Base-by-base conservation (phyloP, 2,113 vertebrate genomes). In the Lonchura striata region DNA sequence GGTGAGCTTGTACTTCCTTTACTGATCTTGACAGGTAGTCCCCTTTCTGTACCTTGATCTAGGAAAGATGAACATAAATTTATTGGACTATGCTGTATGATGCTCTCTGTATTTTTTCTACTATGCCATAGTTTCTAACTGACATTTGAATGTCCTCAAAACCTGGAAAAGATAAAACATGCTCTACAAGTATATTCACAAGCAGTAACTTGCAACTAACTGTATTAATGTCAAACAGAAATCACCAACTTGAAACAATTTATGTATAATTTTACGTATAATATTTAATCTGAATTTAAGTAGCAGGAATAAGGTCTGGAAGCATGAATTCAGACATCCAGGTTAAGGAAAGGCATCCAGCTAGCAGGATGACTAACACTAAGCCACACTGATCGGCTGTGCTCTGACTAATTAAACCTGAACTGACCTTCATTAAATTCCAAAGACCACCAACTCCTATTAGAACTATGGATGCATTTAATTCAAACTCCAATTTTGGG, bases 41-140 rank as follows among this genome's bases (percentile, higher is more conserved):
- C 47, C 86, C 90, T 91, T 97, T 98, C 82, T 97, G 96, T 35
- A 95, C 35, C 70, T 97, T 98, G 82, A 96, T 96, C 99, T 99
- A 53, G 86, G 22, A 92, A 92, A 63, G 78, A 71, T 35, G 83
- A 70, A 37, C 23, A 85, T 24, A 74, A 72, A 69, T 41, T 41
- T 61, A 22, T 77, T 46, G 33, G 44, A 84, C 77, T 65, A 49
- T 4, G 11, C 10, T 10, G 1, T 78, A 82, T 20, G 12, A 91
- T 49, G 39, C 15, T 30, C 28, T 24, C 39, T 78, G 5, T 18
- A 54, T 8, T 59, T 46, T 57, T 82, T 47, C 44, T 72, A 28
- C 8, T 76, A 56, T 49, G 46, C 25, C 0, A 0, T 19, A 47
- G 20, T 88, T 92, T 82, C 35, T 72, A 80, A 80, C 11, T 57